Base-by-base conservation (phyloP, 1,140 invertebrate genomes). In the Hyphantria cunea region DNA sequence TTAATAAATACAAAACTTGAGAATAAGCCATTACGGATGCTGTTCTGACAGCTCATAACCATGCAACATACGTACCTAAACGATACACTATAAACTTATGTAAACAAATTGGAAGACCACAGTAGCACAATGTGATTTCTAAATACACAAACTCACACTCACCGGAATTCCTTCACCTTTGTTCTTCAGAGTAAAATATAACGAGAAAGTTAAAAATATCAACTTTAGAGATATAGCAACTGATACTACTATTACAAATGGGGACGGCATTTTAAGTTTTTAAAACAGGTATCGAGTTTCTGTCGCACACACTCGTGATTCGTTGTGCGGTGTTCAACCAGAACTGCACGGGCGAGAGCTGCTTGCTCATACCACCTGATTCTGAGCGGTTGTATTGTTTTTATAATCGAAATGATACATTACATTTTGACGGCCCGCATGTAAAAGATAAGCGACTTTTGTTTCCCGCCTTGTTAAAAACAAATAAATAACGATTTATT, bases 241-340 rank as follows among this genome's bases (percentile, higher is more conserved):
- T 3, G 82, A 78, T 13, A 78, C 76, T 44, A 86, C 84, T 64
- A 86, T 83, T 50, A 86, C 66, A 59, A 86, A 86, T 12, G 74
- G 72, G 67, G 76, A 79, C 54, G n/a, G 73, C 77, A 79, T 79
- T 15, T 41, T 66, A 39, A 25, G 13, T 31, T 25, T 15, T 44
- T 15, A 7, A 51, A 50, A 51, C 9, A 10, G 9, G 17, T 11
- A 14, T 37, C 50, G n/a, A 4, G 42, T 41, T 50, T 5, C 32
- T 49, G 17, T 34, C 13, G 50, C 58, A 51, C 13, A 11, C 8
- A 17, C 37, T 15, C 65, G 65, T 49, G 47, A 58, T 39, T 32
- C 25, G 31, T 31, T 48, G 25, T 14, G 48, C 56, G 56, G 31
- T 37, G 62, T 65, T 53, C 34, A 58, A 64, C 59, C 59, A 69